A percentile compares a stretch with the other conserved stretches of the same genome.
Conservation (phyloP, 2,797 vertebrate genomes). For the Tympanoctomys barrerae region DNA sequence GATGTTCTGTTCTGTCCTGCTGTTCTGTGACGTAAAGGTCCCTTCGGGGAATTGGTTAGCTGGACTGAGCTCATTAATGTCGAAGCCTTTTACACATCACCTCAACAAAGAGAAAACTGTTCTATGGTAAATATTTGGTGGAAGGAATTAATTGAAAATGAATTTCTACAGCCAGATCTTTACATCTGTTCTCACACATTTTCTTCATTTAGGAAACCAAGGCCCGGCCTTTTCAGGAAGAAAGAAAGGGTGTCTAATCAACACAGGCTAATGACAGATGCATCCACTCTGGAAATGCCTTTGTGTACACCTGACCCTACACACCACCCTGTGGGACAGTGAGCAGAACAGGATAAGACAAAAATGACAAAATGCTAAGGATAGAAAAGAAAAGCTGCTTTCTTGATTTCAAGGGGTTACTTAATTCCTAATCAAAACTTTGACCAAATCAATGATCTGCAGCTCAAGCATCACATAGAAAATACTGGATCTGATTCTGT, state of each 20-base stretch:
- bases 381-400: not conserved
- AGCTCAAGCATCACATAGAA: slow-evolving; percentile 9
- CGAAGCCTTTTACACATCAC: not conserved
- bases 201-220: slow-evolving; percentile 45
- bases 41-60: not conserved
- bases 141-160: slow-evolving; percentile 55
- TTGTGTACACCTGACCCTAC: not conserved
- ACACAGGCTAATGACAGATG: not conserved
- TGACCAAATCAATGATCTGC: not conserved
- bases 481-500: slow-evolving; percentile 52
- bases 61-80: not conserved
- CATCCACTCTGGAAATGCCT: not conserved
- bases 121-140: slow-evolving; percentile 53
- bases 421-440: slow-evolving; percentile 51
- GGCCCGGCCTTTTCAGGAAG: not conserved
- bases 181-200: not conserved
- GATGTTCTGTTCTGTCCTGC: not conserved
- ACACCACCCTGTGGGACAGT: not conserved
- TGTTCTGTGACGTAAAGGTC: not conserved
- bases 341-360: not conserved
- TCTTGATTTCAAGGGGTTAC: slow-evolving; percentile 29
- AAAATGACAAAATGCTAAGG: not conserved
- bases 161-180: not conserved
- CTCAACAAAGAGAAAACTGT: slow-evolving; percentile 45
- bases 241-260: not conserved